Evolutionary conservation across 1,140 invertebrate genomes (phyloP).

Genomic region (Drosophila chauvacae): DNA sequence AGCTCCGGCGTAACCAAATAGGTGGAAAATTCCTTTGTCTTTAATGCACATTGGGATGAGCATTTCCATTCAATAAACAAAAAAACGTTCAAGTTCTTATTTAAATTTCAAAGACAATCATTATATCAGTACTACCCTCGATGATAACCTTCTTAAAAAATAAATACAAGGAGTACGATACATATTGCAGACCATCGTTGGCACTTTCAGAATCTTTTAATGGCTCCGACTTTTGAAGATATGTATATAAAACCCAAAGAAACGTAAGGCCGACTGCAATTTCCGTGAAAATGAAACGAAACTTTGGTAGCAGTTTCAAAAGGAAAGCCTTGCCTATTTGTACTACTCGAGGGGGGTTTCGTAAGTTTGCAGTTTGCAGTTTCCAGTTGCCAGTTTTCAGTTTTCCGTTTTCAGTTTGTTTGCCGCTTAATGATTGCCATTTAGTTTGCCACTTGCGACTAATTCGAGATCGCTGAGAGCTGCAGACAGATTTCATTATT

Average conservation of each 20-base stretch:
- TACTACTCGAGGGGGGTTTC: slow-evolving; percentile 1
- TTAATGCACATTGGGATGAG: slow-evolving; percentile 23
- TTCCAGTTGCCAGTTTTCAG: background rate
- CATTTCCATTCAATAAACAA: slow-evolving; percentile 6
- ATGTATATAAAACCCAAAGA: background rate
- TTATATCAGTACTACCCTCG: no score
- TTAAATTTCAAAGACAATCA: background rate
- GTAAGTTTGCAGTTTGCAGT: slow-evolving; percentile 2
- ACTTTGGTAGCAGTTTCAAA: slow-evolving; percentile 18
- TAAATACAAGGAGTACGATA: no score
- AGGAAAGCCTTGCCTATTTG: slow-evolving; percentile 8
- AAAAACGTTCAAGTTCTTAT: background rate
- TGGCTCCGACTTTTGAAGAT: slow-evolving; percentile 8
- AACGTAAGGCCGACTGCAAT: background rate
- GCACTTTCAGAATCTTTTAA: slow-evolving; percentile 7
- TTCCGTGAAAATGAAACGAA: slow-evolving; percentile 8
- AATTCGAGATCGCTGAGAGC: slow-evolving; percentile 59
- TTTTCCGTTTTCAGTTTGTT: slow-evolving; percentile 30
- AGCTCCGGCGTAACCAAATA: slow-evolving; percentile 28
- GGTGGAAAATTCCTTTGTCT: slow-evolving; percentile 36
- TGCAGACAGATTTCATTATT: slow-evolving; percentile 71
- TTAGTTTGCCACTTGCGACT: slow-evolving; percentile 59
- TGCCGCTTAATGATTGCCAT: slow-evolving; percentile 55
- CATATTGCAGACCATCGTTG: background rate
- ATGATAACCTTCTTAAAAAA: background rate